A percentile compares a stretch with the other conserved stretches of the same genome.
Evolutionary conservation across 1,140 invertebrate genomes (phyloP).

Genomic region (Ctenoplectra terminalis): DNA sequence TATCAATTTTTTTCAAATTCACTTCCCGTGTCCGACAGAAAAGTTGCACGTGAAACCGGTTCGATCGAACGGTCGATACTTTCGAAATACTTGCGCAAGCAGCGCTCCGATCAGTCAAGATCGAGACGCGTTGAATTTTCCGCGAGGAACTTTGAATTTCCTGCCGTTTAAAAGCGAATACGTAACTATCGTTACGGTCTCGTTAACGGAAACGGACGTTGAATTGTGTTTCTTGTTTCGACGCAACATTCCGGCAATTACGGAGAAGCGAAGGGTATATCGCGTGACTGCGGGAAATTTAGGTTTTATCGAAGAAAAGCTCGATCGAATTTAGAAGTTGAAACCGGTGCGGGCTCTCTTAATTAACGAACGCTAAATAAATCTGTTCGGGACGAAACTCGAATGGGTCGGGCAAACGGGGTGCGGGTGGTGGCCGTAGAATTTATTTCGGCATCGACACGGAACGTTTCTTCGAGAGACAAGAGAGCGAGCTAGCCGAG

Average conservation of each 20-base stretch:
- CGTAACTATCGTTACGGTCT: slow-evolving; percentile 24
- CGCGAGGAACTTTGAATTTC: neutral
- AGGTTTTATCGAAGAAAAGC: slow-evolving; percentile 53
- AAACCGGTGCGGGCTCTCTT: slow-evolving; percentile 46
- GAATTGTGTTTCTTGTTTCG: slow-evolving; percentile 41
- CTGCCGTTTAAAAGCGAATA: neutral
- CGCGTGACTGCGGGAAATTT: slow-evolving; percentile 51
- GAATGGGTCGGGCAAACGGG: neutral
- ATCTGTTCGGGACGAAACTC: slow-evolving; percentile 32
- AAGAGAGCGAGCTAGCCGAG: slow-evolving; percentile 53
- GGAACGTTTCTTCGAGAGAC: slow-evolving; percentile 57
- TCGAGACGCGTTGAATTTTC: neutral
- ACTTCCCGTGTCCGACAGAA: neutral
- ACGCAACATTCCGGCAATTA: slow-evolving; percentile 28
- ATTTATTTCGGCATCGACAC: slow-evolving; percentile 66
- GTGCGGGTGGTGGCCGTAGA: slow-evolving; percentile 33
- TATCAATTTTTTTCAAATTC: slow-evolving; percentile 25
- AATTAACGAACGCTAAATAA: slow-evolving; percentile 53
- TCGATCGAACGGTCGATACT: neutral
- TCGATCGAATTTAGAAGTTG: slow-evolving; percentile 56
- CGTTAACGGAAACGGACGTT: slow-evolving; percentile 38
- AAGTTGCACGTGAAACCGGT: neutral
- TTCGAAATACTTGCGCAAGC: neutral
- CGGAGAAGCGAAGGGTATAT: slow-evolving; percentile 13
- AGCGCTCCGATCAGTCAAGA: too few relatives aligned